Evolutionary conservation across 2,888 invertebrate species (phyloP).

Genomic region (Chironomus riparius): DNA sequence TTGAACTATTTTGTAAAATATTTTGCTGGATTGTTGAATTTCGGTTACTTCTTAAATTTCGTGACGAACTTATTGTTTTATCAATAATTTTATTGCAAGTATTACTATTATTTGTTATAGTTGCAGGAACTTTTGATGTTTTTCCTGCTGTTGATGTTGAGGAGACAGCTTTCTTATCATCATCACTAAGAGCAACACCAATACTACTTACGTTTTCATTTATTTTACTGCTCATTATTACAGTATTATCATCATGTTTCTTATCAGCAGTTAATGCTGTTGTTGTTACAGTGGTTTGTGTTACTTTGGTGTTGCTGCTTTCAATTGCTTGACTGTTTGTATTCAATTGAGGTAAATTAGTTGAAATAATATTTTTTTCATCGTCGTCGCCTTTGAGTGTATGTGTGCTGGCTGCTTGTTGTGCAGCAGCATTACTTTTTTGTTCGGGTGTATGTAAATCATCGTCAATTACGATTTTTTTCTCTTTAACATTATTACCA

Average conservation of each 20-base stretch:
- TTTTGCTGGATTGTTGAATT: neutral
- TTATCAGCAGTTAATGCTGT: slow-evolving; percentile 19
- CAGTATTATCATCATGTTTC: slow-evolving; percentile 11
- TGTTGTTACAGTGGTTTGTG: slow-evolving; percentile 5
- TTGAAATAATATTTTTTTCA: slow-evolving; percentile 23
- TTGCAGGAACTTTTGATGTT: neutral
- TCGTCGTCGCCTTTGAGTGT: neutral
- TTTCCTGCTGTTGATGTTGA: neutral
- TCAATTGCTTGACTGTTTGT: slow-evolving; percentile 25
- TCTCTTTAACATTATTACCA: slow-evolving; percentile 25
- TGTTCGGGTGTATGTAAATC: slow-evolving; percentile 25
- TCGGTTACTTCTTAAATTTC: slow-evolving; percentile 22
- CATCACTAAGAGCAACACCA: slow-evolving; percentile 23
- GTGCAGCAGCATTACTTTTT: slow-evolving; percentile 23
- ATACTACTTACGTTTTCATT: neutral
- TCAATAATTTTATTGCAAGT: slow-evolving; percentile 11
- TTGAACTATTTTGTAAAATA: neutral
- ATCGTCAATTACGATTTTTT: slow-evolving; percentile 22
- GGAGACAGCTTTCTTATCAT: slow-evolving; percentile 18
- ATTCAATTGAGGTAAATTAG: slow-evolving; percentile 27
- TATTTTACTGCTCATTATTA: slow-evolving; percentile 1
- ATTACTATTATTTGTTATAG: neutral
- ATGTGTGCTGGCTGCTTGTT: slow-evolving; percentile 18
- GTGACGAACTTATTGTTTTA: slow-evolving; percentile 14
- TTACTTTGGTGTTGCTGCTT: slow-evolving; percentile 13